Evolutionary conservation across 2,888 invertebrate genomes (phyloP).

Genomic region (Brachyopa scutellaris): DNA sequence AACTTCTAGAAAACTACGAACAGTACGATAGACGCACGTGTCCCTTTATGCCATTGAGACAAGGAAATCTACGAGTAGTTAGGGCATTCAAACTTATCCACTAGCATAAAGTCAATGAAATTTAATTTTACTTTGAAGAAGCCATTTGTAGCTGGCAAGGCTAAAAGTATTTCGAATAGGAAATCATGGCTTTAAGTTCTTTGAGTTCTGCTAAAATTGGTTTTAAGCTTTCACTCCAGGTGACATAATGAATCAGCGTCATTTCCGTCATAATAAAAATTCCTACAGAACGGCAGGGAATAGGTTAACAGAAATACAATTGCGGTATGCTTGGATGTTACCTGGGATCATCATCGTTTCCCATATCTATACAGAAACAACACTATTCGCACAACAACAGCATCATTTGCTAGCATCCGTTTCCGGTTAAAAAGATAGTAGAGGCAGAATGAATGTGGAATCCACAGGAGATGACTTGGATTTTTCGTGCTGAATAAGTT

Average conservation of each 20-base stretch:
- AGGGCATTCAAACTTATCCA: slow-evolving; percentile 27
- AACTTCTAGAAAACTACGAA: not conserved
- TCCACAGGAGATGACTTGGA: slow-evolving; percentile 57
- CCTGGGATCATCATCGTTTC: slow-evolving; percentile 38
- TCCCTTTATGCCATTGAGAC: slow-evolving; percentile 23
- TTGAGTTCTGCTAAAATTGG: not conserved
- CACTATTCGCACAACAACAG: slow-evolving; percentile 28
- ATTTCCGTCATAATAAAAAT: slow-evolving; percentile 38
- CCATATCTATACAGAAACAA: slow-evolving; percentile 2
- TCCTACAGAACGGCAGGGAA: not conserved
- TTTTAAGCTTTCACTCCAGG: slow-evolving; percentile 35
- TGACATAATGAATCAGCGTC: slow-evolving; percentile 32
- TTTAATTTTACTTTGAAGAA: slow-evolving; percentile 25
- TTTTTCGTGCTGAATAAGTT: slow-evolving; percentile 56
- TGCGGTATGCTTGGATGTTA: slow-evolving; percentile 35
- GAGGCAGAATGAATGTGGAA: slow-evolving; percentile 23
- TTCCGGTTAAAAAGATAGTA: slow-evolving; percentile 57
- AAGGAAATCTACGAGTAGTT: slow-evolving; percentile 30
- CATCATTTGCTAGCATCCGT: slow-evolving; percentile 64
- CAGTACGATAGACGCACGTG: not conserved
- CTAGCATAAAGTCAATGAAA: slow-evolving; percentile 26
- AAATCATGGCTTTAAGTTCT: not conserved
- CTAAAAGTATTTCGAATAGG: not conserved
- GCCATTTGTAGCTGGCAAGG: not conserved
- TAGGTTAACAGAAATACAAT: slow-evolving; percentile 10